Conservation (phyloP, 2,113 vertebrate genomes). For the Equus quagga region DNA sequence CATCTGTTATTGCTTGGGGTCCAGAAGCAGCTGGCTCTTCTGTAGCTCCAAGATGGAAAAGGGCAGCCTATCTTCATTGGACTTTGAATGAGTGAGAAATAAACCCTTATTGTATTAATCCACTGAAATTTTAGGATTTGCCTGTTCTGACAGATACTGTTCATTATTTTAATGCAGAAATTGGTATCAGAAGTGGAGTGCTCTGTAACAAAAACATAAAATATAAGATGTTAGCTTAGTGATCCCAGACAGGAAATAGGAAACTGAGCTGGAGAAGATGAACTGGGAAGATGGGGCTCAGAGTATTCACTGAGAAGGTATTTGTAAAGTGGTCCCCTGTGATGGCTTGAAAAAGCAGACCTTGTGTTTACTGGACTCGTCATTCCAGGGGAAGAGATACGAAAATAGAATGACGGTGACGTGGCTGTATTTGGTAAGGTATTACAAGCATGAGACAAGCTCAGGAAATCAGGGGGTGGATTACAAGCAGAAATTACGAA, state of each 20-base stretch:
- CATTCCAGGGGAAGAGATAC: background rate
- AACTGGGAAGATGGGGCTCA: background rate
- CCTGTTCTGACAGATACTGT: background rate
- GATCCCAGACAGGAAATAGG: background rate
- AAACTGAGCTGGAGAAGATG: background rate
- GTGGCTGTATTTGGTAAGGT: background rate
- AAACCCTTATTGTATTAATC: background rate
- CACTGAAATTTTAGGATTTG: background rate
- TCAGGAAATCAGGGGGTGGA: background rate
- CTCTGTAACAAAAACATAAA: background rate
- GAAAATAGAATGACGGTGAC: background rate
- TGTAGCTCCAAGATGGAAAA: background rate
- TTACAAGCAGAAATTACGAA: background rate
- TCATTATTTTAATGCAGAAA: background rate
- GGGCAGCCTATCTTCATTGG: background rate
- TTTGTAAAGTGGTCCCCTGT: background rate
- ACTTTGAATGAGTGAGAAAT: constrained; percentile 12
- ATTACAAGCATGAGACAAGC: background rate
- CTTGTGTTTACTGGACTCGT: background rate
- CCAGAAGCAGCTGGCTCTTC: background rate
- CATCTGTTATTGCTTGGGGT: background rate
- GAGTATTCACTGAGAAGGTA: background rate
- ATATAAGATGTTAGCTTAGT: background rate
- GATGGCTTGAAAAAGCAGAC: background rate
- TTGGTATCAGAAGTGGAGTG: background rate